These are phyloP conservation scores for Tenthredo livida DNA, from an alignment of 2,888 invertebrate genomes.

Conservation along the genomic window DNA sequence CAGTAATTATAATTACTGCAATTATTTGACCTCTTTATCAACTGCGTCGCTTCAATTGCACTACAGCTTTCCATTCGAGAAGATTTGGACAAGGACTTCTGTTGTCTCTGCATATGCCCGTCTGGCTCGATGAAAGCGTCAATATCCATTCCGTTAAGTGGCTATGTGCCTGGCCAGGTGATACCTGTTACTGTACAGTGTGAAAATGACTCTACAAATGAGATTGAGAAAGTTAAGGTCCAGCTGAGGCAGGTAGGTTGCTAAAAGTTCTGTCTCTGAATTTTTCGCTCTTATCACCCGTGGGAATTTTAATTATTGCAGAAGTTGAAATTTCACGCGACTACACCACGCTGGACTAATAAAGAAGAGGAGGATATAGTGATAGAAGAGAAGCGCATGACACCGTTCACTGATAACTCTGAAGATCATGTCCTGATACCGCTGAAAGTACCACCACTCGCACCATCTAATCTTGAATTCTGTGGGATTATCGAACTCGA, in stretches of 20 bases:
- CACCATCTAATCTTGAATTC: constrained; percentile 65
- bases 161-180: constrained; percentile 66
- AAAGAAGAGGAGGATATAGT: constrained; percentile 23
- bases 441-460: constrained; percentile 66
- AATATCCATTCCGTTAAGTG: constrained; percentile 62
- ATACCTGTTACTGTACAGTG: constrained; percentile 64
- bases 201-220: constrained; percentile 62
- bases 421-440: constrained; percentile 59
- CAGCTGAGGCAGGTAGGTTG: constrained; percentile 57
- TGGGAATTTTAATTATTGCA: background rate
- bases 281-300: background rate
- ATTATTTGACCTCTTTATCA: background rate
- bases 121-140: constrained; percentile 62
- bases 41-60: background rate
- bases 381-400: background rate
- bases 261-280: background rate
- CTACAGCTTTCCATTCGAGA: constrained; percentile 57
- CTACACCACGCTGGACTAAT: constrained; percentile 20
- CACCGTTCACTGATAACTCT: constrained; percentile 49
- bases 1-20: background rate
- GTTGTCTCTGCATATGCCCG: constrained; percentile 64
- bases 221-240: constrained; percentile 57
- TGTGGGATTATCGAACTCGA: constrained; percentile 68
- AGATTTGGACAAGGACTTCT: constrained; percentile 61
- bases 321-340: constrained; percentile 55